These are phyloP conservation scores for Protosalanx chinensis DNA, from an alignment of 2,797 vertebrate species.

Conservation along the genomic window DNA sequence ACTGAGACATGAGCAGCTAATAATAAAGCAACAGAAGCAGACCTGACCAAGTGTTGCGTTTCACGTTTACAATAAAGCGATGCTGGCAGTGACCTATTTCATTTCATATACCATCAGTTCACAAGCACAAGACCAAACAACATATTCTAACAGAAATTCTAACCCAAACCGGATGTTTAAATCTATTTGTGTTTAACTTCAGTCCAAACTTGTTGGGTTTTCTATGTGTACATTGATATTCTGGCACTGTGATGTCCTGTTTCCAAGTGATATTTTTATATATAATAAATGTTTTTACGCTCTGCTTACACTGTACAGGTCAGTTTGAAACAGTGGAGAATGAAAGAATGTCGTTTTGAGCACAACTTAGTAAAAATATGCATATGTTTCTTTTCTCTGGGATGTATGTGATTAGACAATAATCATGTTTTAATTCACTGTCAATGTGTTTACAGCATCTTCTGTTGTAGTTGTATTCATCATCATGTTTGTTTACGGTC, in stretches of 20 bases:
- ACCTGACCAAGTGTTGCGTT: too few relatives aligned
- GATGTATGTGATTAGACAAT: background rate
- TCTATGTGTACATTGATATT: background rate
- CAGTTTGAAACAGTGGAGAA: constrained; percentile 31
- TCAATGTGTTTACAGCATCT: background rate
- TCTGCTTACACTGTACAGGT: constrained; percentile 18
- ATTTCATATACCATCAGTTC: background rate
- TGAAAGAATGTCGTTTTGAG: background rate
- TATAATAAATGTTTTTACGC: constrained; percentile 3
- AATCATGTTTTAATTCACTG: background rate
- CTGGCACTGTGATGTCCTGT: background rate
- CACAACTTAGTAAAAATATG: background rate
- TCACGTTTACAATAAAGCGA: background rate
- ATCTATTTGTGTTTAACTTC: too few relatives aligned
- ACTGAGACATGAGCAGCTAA: too few relatives aligned
- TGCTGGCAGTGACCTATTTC: background rate
- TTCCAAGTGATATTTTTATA: background rate
- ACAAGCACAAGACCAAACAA: constrained; percentile 5
- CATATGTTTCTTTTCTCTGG: background rate
- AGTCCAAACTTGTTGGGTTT: constrained; percentile 6
- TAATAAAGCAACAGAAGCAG: too few relatives aligned
- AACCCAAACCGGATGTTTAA: background rate
- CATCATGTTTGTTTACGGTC: background rate
- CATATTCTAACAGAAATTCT: background rate
- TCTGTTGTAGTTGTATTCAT: background rate